Conservation (phyloP, 2,113 vertebrate species). For the Macrotus californicus region DNA sequence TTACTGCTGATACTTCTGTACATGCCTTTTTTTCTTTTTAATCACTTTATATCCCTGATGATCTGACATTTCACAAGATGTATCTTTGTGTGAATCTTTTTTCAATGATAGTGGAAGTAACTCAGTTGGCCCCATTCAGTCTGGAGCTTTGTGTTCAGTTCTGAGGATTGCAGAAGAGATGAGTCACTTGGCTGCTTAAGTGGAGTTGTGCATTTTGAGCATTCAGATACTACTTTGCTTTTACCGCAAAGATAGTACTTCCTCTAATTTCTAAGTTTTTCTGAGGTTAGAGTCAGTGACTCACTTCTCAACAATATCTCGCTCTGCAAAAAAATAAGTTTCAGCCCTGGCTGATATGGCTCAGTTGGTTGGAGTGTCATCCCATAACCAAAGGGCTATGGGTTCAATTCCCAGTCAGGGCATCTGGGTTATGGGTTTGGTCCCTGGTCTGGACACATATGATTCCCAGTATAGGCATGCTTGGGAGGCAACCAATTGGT, state of each 20-base stretch:
- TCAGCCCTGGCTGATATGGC: too few species aligned
- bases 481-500: too few species aligned
- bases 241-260: not conserved
- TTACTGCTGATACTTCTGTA: not conserved
- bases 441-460: too few species aligned
- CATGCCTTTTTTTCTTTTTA: not conserved
- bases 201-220: not conserved
- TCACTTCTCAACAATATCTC: not conserved
- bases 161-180: not conserved
- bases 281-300: not conserved
- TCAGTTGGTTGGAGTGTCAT: too few species aligned
- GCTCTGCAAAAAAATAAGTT: not conserved
- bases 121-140: not conserved
- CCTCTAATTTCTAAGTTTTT: constrained; percentile 5
- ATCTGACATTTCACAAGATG: not conserved
- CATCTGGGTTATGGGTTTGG: too few species aligned
- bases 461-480: too few species aligned
- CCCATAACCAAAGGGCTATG: too few species aligned
- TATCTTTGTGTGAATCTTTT: not conserved
- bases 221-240: not conserved
- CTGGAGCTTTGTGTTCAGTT: not conserved
- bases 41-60: not conserved
- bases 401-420: too few species aligned
- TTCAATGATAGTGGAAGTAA: not conserved
- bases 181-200: not conserved